Evolutionary conservation across 2,888 invertebrate species (phyloP), one percentile per base, ranked within the genome.

Genomic region (Drepanosiphum platanoidis): DNA sequence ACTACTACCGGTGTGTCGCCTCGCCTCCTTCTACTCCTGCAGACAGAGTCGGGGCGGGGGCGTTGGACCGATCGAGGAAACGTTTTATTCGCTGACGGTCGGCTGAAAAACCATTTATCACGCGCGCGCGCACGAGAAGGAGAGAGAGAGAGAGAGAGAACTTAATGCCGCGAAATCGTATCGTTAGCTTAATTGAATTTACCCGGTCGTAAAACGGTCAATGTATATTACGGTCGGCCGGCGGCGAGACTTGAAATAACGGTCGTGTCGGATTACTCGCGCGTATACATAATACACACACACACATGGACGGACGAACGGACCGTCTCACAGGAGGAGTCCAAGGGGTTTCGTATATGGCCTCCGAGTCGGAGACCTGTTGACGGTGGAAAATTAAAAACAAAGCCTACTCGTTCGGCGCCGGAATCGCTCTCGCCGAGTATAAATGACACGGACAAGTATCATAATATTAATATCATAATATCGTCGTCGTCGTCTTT

Each of bases 101-200:
- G 78, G 46, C 66, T 79, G 46, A 46, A 68, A 79, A 68, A 79
- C 79, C 79, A 79, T 79, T 79, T 68, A 79, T 79, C 66, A 79
- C 79, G 79, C 79, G 18, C 78, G 66, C n/a, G n/a, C n/a, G n/a
- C n/a, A n/a, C n/a, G n/a, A n/a, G n/a, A n/a, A n/a, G n/a, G n/a
- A n/a, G n/a, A n/a, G n/a, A n/a, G n/a, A n/a, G n/a, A n/a, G n/a
- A n/a, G n/a, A n/a, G n/a, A n/a, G n/a, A 46, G 68, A 66, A 79
- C 79, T 79, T 79, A 79, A 79, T 68, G 79, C 79, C 79, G 34
- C 79, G 79, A 46, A 79, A 79, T 79, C 80, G 80, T 80, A 70
- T 71, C 52, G 81, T 81, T 81, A 36, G 70, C 71, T 81, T 81
- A 81, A 81, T 71, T 71, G 81, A 81, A 81, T 81, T 81, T 39